Conservation (phyloP, 2,888 invertebrate genomes). For the Eretmocerus hayati region DNA sequence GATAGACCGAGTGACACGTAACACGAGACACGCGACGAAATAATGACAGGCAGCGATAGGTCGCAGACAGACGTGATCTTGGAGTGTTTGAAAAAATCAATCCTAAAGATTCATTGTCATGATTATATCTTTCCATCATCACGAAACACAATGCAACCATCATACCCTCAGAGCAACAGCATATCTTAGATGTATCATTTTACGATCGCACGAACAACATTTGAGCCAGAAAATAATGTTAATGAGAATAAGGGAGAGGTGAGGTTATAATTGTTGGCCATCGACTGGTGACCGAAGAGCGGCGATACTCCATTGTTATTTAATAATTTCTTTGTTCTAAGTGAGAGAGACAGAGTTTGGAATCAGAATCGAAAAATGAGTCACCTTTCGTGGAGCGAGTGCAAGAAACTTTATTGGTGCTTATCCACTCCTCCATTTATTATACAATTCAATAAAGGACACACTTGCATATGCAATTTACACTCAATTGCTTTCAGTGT, state of each 20-base stretch:
- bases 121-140: not conserved
- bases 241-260: conserved; percentile 9
- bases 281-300: conserved; percentile 20
- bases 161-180: conserved; percentile 15
- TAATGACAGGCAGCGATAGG: conserved; percentile 37
- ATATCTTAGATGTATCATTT: conserved; percentile 11
- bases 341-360: not conserved
- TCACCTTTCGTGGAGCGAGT: conserved; percentile 9
- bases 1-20: conserved; percentile 35
- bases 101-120: not conserved
- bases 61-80: conserved; percentile 6
- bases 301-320: conserved; percentile 9
- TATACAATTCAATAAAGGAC: conserved; percentile 23
- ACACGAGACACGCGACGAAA: conserved; percentile 44
- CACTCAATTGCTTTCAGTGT: conserved; percentile 47
- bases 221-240: too few relatives aligned
- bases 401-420: conserved; percentile 10
- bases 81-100: conserved; percentile 6
- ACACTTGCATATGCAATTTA: conserved; percentile 37
- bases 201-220: conserved; percentile 4
- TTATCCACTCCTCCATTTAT: conserved; percentile 21
- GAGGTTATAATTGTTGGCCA: conserved; percentile 19
- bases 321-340: conserved; percentile 5
- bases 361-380: too few relatives aligned
- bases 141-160: conserved; percentile 20